Evolutionary conservation across 1,140 invertebrate genomes (phyloP), one percentile per base, ranked within the genome.

Genomic region (Telenomus remus): DNA sequence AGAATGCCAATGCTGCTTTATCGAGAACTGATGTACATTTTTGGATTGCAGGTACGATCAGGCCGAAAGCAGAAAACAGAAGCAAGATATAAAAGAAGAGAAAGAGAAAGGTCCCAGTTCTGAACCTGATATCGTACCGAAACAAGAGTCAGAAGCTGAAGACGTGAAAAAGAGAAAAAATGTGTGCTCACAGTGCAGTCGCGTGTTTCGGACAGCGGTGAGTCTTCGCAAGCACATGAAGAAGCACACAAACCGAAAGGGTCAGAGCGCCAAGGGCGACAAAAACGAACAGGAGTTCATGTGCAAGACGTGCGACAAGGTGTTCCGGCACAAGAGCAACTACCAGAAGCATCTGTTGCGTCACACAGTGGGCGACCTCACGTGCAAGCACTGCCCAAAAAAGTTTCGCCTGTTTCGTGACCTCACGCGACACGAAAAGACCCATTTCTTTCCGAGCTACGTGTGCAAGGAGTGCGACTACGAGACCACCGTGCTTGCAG

Each of bases 381-480:
- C 81, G 0, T 88, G 87, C 77, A 86, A 86, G 13, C 85, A 87
- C 60, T 87, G 87, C 12, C 79, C 85, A 0, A 87, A 86, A 34
- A 86, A 85, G 43, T 88, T 88, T 35, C 82, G 86, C 0, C 54
- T 87, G 5, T 84, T 83, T 60, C 81, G 86, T 0, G 86, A 88
- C 33, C 54, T 88, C 0, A 86, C 83, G 10, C 80, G 86, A n/a
- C 86, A 88, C 65, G 87, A 88, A 50, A 88, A 88, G 54, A 88
- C 87, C 0, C 87, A 88, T 44, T 87, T 87, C 14, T 78, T 82
- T 0, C 86, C 85, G 0, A 86, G 83, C 15, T 87, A 84, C 60
- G 70, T 80, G 78, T 88, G 87, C 78, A 87, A 86, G 12, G 81
- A 87, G 42, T 88, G 87, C 71, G 86, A 87, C 48, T 88, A 87